These are phyloP conservation scores for Agriopis marginaria DNA, from an alignment of 2,888 invertebrate species.

Conservation along the genomic window DNA sequence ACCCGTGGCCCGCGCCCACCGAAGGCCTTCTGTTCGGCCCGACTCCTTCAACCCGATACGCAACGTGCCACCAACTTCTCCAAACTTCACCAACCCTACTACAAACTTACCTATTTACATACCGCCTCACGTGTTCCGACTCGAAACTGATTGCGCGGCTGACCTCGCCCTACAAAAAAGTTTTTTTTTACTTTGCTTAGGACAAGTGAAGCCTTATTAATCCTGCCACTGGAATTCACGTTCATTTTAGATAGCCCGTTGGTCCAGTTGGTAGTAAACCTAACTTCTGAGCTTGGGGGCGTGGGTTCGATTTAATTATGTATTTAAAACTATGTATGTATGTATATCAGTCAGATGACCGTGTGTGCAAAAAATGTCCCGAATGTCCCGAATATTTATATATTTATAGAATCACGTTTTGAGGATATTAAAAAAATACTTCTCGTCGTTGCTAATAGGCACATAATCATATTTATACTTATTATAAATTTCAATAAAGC, in stretches of 20 bases:
- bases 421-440: slow-evolving; percentile 2
- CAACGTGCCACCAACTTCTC: slow-evolving; percentile 74
- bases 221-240: slow-evolving; percentile 14
- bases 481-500: slow-evolving; percentile 16
- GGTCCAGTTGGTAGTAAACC: no score
- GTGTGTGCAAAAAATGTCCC: no score
- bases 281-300: no score
- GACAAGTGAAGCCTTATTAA: slow-evolving; percentile 52
- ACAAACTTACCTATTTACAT: slow-evolving; percentile 62
- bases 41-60: slow-evolving; percentile 66
- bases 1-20: slow-evolving; percentile 54
- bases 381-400: no score
- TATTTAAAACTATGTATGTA: no score
- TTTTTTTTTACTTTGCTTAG: slow-evolving; percentile 58
- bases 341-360: no score
- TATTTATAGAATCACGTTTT: no score
- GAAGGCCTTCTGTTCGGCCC: slow-evolving; percentile 67
- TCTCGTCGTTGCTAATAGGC: neutral
- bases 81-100: slow-evolving; percentile 69
- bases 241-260: no score
- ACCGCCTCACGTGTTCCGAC: slow-evolving; percentile 69
- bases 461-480: neutral
- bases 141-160: slow-evolving; percentile 61
- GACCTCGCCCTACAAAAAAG: slow-evolving; percentile 54
- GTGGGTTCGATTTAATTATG: no score